Evolutionary conservation across 2,888 invertebrate genomes (phyloP), one percentile per base, ranked within the genome.

Genomic region (Mimachlamys varia): DNA sequence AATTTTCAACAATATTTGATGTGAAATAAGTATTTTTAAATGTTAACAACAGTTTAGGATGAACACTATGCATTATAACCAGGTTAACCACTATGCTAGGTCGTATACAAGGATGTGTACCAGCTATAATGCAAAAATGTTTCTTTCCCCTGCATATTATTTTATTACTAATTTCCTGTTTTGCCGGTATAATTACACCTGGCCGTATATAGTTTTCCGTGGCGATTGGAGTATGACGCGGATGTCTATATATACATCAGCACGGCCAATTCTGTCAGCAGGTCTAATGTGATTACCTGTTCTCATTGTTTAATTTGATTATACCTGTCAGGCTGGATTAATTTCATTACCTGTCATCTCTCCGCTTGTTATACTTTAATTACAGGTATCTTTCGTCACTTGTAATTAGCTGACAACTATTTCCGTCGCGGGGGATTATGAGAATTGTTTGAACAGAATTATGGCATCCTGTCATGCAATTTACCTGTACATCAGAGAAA

Each of bases 281-380:
- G 33, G 76, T 27, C 76, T 76, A 76, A 76, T 76, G 76, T 76
- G 27, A 76, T 76, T 76, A 76, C 76, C 76, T 76, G 76, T 76
- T 53, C 76, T 33, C 76, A 76, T 76, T 76, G 76, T 76, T 76
- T 76, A 76, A 76, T 76, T 76, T 76, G 76, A 76, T 76, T 76
- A 76, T 27, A 76, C 76, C 76, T 76, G 76, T 76, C 76, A 76
- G 27, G 27, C 33, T 76, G 76, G 76, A 76, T 76, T 76, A 76
- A 76, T 33, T 76, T 76, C 76, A 76, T 76, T 76, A 76, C 76
- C 76, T 76, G 76, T 76, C 76, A 76, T 76, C 76, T 33, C 10
- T 76, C 27, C 10, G 76, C 76, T 76, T 33, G 76, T 76, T 76
- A 76, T 76, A 33, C 76, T 76, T 76, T 27, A 76, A 76, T 76